A percentile compares a stretch with the other conserved stretches of the same genome.
phyloP scores from a whole-genome alignment of 2,797 vertebrate species.

The Ispidina picta region DNA sequence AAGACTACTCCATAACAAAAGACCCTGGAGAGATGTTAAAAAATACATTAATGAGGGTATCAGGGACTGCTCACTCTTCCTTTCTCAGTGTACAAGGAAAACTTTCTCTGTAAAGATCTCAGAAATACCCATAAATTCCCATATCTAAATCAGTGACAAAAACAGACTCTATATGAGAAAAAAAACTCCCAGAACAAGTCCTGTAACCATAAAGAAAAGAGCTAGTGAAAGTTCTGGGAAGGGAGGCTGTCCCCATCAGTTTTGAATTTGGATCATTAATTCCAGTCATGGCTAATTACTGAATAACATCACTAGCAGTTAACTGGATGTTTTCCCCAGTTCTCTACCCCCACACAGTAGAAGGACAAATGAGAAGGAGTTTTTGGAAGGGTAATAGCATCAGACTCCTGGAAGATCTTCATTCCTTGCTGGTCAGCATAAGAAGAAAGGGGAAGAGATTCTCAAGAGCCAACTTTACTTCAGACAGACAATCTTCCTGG shows the following conservation, averaged over 20 bases:
- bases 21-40: background rate
- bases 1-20: background rate
- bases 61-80: background rate
- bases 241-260: background rate
- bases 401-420: background rate
- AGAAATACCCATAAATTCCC: background rate
- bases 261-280: background rate
- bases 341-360: background rate
- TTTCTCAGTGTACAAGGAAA: background rate
- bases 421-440: background rate
- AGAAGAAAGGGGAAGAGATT: background rate
- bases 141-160: background rate
- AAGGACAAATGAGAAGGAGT: background rate
- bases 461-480: background rate
- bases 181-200: background rate
- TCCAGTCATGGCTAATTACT: background rate
- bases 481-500: background rate
- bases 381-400: background rate
- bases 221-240: background rate
- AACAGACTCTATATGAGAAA: background rate
- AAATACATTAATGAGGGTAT: background rate
- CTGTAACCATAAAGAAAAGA: background rate
- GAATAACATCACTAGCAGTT: background rate
- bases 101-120: background rate
- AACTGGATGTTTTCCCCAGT: background rate